These are phyloP conservation scores for Sceloporus undulatus DNA, from an alignment of 2,113 vertebrate species.

Conservation along the genomic window DNA sequence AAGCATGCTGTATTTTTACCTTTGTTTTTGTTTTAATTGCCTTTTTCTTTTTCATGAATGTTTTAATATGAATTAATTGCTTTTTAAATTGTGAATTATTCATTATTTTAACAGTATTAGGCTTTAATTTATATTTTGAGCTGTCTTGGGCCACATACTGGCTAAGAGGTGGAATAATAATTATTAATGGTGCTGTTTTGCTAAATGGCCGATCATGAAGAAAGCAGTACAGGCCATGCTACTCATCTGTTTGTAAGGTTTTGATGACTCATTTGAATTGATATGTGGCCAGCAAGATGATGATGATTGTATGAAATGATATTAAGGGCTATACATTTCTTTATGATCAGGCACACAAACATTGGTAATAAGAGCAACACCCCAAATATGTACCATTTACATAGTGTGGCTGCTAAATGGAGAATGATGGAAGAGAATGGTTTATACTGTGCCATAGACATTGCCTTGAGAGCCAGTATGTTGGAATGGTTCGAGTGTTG, in stretches of 20 bases:
- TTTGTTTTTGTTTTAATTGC: too few relatives aligned
- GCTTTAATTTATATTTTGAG: too few relatives aligned
- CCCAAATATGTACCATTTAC: neutral
- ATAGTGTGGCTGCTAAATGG: neutral
- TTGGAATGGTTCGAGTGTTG: too few relatives aligned
- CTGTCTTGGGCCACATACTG: too few relatives aligned
- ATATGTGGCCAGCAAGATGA: neutral
- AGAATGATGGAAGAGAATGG: neutral
- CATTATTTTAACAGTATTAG: too few relatives aligned
- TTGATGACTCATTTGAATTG: neutral
- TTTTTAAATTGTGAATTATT: too few relatives aligned
- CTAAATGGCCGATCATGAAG: neutral
- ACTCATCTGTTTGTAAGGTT: neutral
- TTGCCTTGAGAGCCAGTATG: too few relatives aligned
- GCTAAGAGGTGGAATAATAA: neutral
- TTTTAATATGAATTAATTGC: too few relatives aligned
- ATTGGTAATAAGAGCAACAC: neutral
- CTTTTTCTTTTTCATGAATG: too few relatives aligned
- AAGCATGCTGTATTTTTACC: neutral
- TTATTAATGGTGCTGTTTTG: neutral
- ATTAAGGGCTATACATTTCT: neutral
- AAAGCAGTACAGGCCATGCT: neutral
- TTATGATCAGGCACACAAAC: neutral
- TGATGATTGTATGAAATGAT: neutral
- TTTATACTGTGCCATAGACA: too few relatives aligned